A percentile compares a stretch with the other conserved stretches of the same genome.
Conservation (phyloP, 2,113 vertebrate species). For the Oreotrochilus melanogaster region DNA sequence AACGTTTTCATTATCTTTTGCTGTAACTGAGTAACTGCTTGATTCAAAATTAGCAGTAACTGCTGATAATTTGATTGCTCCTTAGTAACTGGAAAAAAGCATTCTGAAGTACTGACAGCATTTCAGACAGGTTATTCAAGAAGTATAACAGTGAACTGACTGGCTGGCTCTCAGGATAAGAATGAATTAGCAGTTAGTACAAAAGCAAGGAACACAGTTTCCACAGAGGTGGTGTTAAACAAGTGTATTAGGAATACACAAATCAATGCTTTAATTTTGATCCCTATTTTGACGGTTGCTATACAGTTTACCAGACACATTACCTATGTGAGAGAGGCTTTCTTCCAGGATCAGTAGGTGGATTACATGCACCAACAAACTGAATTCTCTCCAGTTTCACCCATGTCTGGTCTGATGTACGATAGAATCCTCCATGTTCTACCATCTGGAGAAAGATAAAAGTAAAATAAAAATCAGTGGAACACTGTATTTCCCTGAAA, state of each 20-base stretch:
- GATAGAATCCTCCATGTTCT: conserved; percentile 97
- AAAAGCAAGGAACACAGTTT: neutral
- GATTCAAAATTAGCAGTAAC: neutral
- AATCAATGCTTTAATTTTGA: neutral
- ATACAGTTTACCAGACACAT: neutral
- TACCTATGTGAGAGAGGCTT: conserved; percentile 97
- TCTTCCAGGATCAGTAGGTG: conserved; percentile 96
- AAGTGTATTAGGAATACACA: neutral
- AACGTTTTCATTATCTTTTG: neutral
- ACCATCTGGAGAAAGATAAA: conserved; percentile 86
- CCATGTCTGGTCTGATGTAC: conserved; percentile 97
- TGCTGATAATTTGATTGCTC: neutral
- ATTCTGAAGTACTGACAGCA: neutral
- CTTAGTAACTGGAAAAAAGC: neutral
- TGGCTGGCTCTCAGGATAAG: accelerated
- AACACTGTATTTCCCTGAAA: neutral
- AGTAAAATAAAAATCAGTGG: neutral
- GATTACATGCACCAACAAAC: conserved; percentile 98
- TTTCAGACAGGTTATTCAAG: neutral
- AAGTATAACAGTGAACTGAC: neutral
- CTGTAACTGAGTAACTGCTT: neutral
- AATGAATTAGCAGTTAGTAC: neutral
- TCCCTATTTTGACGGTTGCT: neutral
- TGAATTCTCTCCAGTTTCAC: conserved; percentile 98
- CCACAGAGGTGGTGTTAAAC: neutral